Base-by-base conservation (phyloP, 2,888 invertebrate species). In the Pseudococcus viburni region DNA sequence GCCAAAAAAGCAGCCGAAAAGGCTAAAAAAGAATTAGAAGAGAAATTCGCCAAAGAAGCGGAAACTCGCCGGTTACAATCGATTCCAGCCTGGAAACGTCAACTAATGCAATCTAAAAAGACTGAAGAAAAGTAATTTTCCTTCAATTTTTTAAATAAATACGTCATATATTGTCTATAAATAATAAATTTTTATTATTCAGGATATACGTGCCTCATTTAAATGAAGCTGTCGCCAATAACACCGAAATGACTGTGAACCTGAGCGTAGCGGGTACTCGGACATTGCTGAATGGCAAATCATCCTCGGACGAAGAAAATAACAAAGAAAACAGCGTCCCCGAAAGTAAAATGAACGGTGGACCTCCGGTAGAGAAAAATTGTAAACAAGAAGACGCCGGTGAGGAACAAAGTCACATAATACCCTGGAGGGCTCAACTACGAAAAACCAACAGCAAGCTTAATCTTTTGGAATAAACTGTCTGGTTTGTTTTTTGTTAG, bases 51-150 rank as follows among this genome's bases (percentile, higher is more conserved):
- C 6, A 94, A 94, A 89, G 96, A 97, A 91, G 96, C 96, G 0
- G 97, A 97, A 92, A 95, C 96, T 90, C 94, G 96, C 90, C 93
- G 97, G 90, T 94, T 97, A 83, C 96, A 96, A 33, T 94, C 97
- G 17, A 96, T 98, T 90, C 98, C 98, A 0, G 96, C 96, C 85
- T 98, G 98, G 98, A 98, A 98, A 92, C 93, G 98, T 88, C 98
- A 98, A 91, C 93, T 98, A 89, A 92, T 98, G 90, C 95, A 95
- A 89, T 94, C 96, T 90, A 95, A 96, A 90, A 95, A 96, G 90
- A 96, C 96, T 91, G 95, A 95, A 91, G 94, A 93, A 91, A 96
- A 95, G 96, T 96, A 91, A 92, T 93, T 84, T 77, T 11, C 33
- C 17, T 55, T 33, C 26, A 33, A 55, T 46, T 48, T n/a, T 26